Conservation (phyloP, 35 echinoderm and acorn worm genomes). For the Diadema setosum region DNA sequence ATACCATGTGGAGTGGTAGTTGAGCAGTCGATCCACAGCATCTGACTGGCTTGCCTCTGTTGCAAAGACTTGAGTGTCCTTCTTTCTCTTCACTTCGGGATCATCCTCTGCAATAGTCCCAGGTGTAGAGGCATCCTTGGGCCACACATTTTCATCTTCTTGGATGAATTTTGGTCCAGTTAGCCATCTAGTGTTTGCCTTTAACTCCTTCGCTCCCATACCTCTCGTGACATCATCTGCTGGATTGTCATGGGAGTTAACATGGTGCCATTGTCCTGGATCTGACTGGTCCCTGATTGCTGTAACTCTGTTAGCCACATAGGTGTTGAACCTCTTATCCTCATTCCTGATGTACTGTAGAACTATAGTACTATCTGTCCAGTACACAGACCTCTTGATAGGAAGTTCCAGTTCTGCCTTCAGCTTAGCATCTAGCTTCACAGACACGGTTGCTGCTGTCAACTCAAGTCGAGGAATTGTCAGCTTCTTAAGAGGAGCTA, state of each 20-base stretch:
- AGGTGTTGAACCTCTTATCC: constrained; percentile 26
- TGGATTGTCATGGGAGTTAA: constrained; percentile 19
- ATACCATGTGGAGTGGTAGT: constrained; percentile 4
- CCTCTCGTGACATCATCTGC: constrained; percentile 65
- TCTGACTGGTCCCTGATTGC: constrained; percentile 18
- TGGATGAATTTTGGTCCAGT: constrained; percentile 30
- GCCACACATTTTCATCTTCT: not conserved
- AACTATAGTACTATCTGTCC: constrained; percentile 40
- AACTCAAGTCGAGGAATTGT: constrained; percentile 56
- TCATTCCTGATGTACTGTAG: constrained; percentile 39
- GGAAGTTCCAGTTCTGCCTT: constrained; percentile 6
- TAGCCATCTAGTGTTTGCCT: not conserved
- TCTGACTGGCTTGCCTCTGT: not conserved
- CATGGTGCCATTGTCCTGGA: constrained; percentile 52
- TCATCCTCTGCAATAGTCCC: not conserved
- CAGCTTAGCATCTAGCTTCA: constrained; percentile 1
- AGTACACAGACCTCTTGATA: not conserved
- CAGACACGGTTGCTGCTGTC: constrained; percentile 26
- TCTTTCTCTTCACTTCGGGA: not conserved
- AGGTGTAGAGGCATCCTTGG: not conserved
- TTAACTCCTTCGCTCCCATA: not conserved
- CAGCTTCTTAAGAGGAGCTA: constrained; percentile 30
- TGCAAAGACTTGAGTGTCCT: not conserved
- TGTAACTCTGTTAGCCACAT: constrained; percentile 49
- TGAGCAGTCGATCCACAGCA: not conserved